phyloP scores from a whole-genome alignment of 1,140 invertebrate species.

The Drosophila mojavensis region DNA sequence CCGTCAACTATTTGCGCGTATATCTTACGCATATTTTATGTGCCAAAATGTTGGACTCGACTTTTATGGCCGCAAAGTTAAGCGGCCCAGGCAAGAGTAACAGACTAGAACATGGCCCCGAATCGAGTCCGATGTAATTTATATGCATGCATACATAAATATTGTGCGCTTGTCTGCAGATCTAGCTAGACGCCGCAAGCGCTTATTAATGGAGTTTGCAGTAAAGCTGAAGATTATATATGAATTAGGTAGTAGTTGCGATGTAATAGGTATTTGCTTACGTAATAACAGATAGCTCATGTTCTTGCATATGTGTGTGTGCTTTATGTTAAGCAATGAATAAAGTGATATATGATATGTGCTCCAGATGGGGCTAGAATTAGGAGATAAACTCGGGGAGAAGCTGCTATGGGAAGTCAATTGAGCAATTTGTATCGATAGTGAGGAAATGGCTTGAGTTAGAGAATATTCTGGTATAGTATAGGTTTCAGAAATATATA shows the following conservation, averaged over 20 bases:
- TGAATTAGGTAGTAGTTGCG: not conserved
- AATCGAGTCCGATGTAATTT: slow-evolving; percentile 7
- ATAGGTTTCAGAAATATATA: no score
- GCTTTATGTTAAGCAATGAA: no score
- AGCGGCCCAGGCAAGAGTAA: slow-evolving; percentile 1
- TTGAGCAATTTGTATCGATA: no score
- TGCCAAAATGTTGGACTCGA: slow-evolving; percentile 40
- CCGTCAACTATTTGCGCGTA: slow-evolving; percentile 66
- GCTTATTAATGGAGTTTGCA: not conserved
- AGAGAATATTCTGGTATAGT: no score
- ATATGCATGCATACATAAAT: not conserved
- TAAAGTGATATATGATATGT: no score
- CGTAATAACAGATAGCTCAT: no score
- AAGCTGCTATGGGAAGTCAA: no score
- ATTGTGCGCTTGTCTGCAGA: not conserved
- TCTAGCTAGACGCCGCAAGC: not conserved
- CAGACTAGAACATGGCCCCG: slow-evolving; percentile 10
- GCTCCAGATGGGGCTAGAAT: no score
- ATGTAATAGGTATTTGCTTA: not conserved
- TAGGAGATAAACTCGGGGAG: no score
- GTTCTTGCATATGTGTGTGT: no score
- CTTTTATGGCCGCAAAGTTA: slow-evolving; percentile 18
- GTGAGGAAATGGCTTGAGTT: no score
- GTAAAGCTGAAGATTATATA: not conserved
- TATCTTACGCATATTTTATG: slow-evolving; percentile 79